Percentiles rank a stretch among this genome's conserved stretches.
Conservation (phyloP, 2,797 vertebrate species). For the Hoplostethus atlanticus region DNA sequence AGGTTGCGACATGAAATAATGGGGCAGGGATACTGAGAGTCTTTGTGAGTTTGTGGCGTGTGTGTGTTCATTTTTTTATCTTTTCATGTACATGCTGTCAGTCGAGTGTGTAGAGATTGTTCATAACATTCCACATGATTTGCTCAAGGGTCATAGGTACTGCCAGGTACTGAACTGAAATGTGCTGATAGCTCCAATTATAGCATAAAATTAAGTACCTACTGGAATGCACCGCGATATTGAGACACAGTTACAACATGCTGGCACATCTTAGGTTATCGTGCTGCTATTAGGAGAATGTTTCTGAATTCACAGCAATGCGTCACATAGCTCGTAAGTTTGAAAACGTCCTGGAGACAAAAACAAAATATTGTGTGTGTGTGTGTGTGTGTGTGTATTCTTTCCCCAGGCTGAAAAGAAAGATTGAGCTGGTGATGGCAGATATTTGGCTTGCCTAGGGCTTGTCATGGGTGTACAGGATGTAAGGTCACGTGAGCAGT, state of each 20-base stretch:
- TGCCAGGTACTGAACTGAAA: constrained; percentile 9
- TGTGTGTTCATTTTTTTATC: background rate
- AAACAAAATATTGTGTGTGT: background rate
- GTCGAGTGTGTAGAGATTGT: background rate
- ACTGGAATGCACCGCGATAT: background rate
- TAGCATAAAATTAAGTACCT: background rate
- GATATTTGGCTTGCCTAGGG: background rate
- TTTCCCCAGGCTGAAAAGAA: background rate
- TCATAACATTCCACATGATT: constrained; percentile 20
- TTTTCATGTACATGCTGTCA: constrained; percentile 17
- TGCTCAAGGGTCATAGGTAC: constrained; percentile 4
- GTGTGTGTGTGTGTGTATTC: background rate
- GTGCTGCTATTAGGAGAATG: constrained; percentile 2
- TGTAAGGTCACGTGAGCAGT: background rate
- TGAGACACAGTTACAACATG: constrained; percentile 9
- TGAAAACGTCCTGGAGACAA: background rate
- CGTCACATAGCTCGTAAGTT: background rate
- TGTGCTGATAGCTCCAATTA: constrained; percentile 5
- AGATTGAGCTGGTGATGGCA: background rate
- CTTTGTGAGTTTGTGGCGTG: constrained; percentile 9
- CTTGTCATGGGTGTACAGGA: background rate
- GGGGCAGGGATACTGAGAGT: background rate
- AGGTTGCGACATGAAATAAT: background rate
- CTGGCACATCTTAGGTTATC: background rate
- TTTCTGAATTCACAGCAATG: background rate